Evolutionary conservation across 2,888 invertebrate species (phyloP).

Genomic region (Scaptomyza caliginosa): DNA sequence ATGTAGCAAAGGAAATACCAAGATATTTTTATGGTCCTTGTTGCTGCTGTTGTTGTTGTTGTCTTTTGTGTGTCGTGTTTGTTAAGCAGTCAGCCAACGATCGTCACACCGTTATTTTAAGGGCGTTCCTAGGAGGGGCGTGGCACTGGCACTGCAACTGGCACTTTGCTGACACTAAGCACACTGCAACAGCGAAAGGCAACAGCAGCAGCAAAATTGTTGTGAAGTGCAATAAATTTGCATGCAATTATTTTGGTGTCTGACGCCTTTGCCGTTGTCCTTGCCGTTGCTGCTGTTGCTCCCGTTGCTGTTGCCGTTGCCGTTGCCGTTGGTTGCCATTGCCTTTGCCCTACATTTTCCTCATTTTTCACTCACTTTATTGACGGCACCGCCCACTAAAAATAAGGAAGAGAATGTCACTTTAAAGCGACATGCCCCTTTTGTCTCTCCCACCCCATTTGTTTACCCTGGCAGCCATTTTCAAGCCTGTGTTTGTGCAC

Average conservation of each 20-base stretch:
- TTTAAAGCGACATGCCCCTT: background rate
- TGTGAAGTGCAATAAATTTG: constrained; percentile 53
- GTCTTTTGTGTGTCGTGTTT: constrained; percentile 17
- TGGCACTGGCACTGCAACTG: constrained; percentile 9
- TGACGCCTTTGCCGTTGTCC: constrained; percentile 15
- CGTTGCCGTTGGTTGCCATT: background rate
- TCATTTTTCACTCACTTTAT: constrained; percentile 23
- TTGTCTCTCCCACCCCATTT: background rate
- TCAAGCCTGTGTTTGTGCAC: background rate
- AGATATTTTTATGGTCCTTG: constrained; percentile 2
- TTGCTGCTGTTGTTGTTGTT: constrained; percentile 8
- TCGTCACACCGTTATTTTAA: constrained; percentile 21
- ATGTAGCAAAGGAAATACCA: background rate
- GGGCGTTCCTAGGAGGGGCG: constrained; percentile 12
- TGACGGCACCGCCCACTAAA: background rate
- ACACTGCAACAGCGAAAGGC: constrained; percentile 24
- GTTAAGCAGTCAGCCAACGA: constrained; percentile 27
- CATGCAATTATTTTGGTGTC: constrained; percentile 51
- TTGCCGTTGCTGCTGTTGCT: no score
- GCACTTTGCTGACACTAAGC: constrained; percentile 29
- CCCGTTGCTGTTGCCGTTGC: background rate
- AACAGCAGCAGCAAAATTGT: constrained; percentile 24
- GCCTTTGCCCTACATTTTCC: constrained; percentile 6
- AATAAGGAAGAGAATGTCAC: background rate
- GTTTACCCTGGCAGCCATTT: no score